Conservation (phyloP, 1,140 invertebrate genomes). For the Ceratitis capitata region DNA sequence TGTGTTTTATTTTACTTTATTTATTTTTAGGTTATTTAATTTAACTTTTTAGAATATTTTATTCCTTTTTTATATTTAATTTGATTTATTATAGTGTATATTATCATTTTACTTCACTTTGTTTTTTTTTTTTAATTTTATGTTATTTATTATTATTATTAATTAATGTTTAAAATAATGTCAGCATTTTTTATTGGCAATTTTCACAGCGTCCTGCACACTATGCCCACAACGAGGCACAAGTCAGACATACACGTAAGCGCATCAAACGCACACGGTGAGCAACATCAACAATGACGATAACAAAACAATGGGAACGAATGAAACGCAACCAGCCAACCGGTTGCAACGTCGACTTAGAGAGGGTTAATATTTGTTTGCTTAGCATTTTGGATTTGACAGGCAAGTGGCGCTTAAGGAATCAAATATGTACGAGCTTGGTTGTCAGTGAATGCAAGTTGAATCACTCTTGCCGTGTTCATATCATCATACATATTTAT, state of each 20-base stretch:
- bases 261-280: background rate
- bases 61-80: no score
- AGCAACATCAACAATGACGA: slow-evolving; percentile 44
- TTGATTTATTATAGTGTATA: no score
- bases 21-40: no score
- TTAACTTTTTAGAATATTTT: no score
- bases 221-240: background rate
- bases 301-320: slow-evolving; percentile 9
- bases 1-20: no score
- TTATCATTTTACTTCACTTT: no score
- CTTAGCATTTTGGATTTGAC: slow-evolving; percentile 65
- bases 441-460: background rate
- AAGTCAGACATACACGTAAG: background rate
- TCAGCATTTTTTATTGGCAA: background rate
- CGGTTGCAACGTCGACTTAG: slow-evolving; percentile 50
- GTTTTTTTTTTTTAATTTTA: background rate
- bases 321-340: slow-evolving; percentile 44
- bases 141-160: no score
- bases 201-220: no score
- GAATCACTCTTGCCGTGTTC: background rate
- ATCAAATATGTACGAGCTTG: slow-evolving; percentile 8
- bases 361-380: slow-evolving; percentile 66
- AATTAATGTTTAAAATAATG: background rate
- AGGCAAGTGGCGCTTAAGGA: slow-evolving; percentile 62
- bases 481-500: background rate